A percentile compares a stretch with the other conserved stretches of the same genome.
phyloP scores from a whole-genome alignment of 2,797 vertebrate species.

The Sebastes matsubarae region DNA sequence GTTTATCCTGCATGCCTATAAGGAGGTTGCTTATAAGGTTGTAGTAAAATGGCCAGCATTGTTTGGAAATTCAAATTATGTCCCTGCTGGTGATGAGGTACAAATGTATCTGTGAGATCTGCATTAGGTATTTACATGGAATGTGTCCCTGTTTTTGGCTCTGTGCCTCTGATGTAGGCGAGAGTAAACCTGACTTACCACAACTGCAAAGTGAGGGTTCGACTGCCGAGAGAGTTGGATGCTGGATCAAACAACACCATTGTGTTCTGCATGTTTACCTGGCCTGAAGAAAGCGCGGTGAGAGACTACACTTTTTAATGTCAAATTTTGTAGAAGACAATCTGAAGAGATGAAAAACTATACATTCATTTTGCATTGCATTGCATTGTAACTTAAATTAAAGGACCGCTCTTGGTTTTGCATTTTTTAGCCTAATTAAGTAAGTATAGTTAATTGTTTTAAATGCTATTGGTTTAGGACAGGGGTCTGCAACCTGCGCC shows the following conservation, averaged over 20 bases:
- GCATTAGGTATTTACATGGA: background rate
- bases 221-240: slow-evolving; percentile 19
- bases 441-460: background rate
- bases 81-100: background rate
- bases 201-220: background rate
- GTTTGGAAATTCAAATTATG: background rate
- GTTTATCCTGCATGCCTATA: background rate
- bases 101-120: background rate
- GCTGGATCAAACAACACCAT: background rate
- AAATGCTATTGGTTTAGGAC: background rate
- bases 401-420: background rate
- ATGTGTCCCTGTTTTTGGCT: background rate
- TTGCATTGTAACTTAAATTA: background rate
- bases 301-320: background rate
- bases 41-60: background rate
- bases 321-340: background rate
- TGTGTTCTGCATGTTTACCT: slow-evolving; percentile 50
- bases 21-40: too few species aligned
- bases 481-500: too few species aligned
- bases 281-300: background rate
- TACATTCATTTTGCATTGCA: background rate
- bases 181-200: rapidly evolving
- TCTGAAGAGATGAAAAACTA: background rate
- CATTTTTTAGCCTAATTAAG: background rate
- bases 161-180: slow-evolving; percentile 8